Conservation (phyloP, 2,113 vertebrate species). For the Coptodon bakossiorum region DNA sequence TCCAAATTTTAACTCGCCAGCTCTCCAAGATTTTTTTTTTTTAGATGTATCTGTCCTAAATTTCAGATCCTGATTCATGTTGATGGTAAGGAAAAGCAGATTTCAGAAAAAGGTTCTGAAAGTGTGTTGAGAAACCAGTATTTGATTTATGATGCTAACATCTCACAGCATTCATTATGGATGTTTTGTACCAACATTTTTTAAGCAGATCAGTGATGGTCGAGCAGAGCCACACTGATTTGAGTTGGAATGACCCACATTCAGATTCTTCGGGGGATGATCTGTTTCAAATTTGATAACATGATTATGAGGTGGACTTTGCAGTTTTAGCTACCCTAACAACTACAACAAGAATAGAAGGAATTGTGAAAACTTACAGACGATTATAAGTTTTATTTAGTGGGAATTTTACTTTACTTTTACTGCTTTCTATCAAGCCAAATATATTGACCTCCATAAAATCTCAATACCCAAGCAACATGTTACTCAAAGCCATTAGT, state of each 20-base stretch:
- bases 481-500: neutral
- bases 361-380: neutral
- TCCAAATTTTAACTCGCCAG: neutral
- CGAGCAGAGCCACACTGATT: neutral
- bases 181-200: neutral
- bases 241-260: neutral
- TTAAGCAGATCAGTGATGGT: neutral
- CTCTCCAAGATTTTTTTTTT: neutral
- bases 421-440: neutral
- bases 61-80: neutral
- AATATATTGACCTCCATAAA: neutral
- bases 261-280: neutral
- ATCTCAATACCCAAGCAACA: neutral
- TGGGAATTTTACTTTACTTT: neutral
- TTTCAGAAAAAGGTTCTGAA: neutral
- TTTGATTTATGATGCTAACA: neutral
- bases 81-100: accelerated
- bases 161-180: neutral
- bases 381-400: accelerated
- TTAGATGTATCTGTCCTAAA: neutral
- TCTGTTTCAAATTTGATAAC: neutral
- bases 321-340: neutral
- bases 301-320: neutral
- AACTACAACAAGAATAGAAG: neutral
- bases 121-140: neutral